Base-by-base conservation (phyloP, 2,888 invertebrate species). In the Carterocephalus palaemon region DNA sequence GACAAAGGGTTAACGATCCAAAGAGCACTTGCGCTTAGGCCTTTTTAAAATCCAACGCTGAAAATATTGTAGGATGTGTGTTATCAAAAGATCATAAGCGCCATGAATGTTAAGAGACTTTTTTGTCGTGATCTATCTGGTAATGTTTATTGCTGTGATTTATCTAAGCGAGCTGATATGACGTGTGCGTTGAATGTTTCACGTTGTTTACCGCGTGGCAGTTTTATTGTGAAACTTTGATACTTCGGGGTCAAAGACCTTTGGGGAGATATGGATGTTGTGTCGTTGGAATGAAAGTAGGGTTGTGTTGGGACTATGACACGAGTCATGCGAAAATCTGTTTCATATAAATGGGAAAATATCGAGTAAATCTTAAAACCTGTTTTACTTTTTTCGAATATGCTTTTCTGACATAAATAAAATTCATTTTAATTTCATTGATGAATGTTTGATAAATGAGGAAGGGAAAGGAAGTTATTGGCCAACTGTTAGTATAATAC, bases 181-280 rank as follows among this genome's bases (percentile, higher is more conserved):
- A 42, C 41, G 42, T 42, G 42, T 34, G 42, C 42, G 42, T 42
- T 42, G 42, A 42, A 42, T 42, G 42, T 42, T 42, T 40, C 24
- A 42, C 42, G 42, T 34, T 42, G 42, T 42, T 42, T 42, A 34
- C 34, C 4, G 32, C 40, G 42, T 22, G 34, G 42, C 34, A 34
- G 42, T 42, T 42, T 34, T 34, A 42, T 42, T 42, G 34, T 42
- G 34, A 20, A 42, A 42, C 28, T 42, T 34, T 7, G 42, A 15
- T 19, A 20, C 13, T 34, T 10, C 19, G 7, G 33, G 26, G 42
- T 42, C 42, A 6, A 20, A n/a, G 34, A 28, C 26, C 42, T 28
- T 9, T 31, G 16, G 31, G 39, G 32, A 5, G 23, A 19, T 12
- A 9, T 4, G 16, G n/a, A n/a, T n/a, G n/a, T n/a, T n/a, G n/a